Percentiles rank a stretch among this genome's conserved stretches.
phyloP scores from a whole-genome alignment of 1,140 invertebrate species.

The Listronotus oregonensis region DNA sequence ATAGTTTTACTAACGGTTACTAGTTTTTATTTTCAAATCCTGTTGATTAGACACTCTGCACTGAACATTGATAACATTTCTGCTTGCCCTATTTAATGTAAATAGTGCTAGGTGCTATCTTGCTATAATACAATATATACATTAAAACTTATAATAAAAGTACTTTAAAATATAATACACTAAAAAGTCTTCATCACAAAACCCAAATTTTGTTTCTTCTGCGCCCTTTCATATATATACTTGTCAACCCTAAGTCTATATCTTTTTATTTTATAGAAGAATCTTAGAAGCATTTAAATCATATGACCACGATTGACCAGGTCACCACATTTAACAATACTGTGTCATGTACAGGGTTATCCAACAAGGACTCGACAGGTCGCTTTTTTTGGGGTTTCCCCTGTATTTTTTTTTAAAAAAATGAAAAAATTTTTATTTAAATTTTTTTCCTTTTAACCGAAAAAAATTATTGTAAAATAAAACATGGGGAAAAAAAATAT shows the following conservation, averaged over 20 bases:
- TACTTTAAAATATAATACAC: conserved; percentile 41
- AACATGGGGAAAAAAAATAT: too few species aligned
- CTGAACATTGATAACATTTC: conserved; percentile 35
- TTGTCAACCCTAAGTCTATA: conserved; percentile 1
- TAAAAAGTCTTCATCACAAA: conserved; percentile 39
- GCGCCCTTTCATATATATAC: neutral
- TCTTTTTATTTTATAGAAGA: neutral
- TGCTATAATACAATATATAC: conserved; percentile 52
- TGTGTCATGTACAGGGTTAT: too few species aligned
- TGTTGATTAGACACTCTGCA: conserved; percentile 40
- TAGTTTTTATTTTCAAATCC: conserved; percentile 25
- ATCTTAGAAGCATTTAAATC: neutral
- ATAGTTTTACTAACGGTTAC: conserved; percentile 21
- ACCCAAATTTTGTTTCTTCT: neutral
- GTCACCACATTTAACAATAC: too few species aligned
- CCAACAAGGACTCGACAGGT: too few species aligned
- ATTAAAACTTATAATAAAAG: conserved; percentile 48
- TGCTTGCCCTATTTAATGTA: conserved; percentile 52
- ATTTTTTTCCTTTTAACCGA: too few species aligned
- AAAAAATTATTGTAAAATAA: too few species aligned
- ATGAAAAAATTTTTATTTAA: too few species aligned
- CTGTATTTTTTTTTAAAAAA: too few species aligned
- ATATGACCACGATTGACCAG: neutral
- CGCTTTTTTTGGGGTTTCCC: too few species aligned
- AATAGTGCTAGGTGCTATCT: conserved; percentile 45